Evolutionary conservation across 2,888 invertebrate species (phyloP).

Genomic region (Papilio protenor): DNA sequence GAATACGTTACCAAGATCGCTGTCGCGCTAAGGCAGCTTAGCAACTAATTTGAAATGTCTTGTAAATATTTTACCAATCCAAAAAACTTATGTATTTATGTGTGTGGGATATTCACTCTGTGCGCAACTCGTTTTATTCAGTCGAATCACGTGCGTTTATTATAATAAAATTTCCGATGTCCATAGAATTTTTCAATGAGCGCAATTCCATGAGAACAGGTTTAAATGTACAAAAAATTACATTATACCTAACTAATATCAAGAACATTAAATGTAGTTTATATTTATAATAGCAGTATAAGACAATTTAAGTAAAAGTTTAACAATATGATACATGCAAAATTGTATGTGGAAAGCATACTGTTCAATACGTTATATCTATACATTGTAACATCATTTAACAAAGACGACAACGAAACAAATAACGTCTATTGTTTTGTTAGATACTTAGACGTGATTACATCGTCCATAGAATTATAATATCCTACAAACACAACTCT

Average conservation of each 20-base stretch:
- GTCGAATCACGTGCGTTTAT: not conserved
- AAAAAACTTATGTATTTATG: not conserved
- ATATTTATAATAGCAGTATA: not conserved
- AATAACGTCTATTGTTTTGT: slow-evolving; percentile 10
- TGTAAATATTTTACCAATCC: not conserved
- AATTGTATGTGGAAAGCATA: not conserved
- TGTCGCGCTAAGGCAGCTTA: not conserved
- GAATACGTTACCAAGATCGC: not conserved
- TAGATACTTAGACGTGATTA: not conserved
- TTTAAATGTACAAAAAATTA: not conserved
- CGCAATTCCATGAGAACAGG: not conserved
- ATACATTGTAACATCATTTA: not conserved
- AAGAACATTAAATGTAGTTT: not conserved
- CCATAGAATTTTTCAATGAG: not conserved
- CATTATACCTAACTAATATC: not conserved
- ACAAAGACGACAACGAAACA: not conserved
- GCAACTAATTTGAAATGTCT: not conserved
- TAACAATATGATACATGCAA: slow-evolving; percentile 55
- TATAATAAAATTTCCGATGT: not conserved
- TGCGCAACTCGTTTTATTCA: not conserved
- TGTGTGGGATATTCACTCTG: not conserved
- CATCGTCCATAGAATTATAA: not conserved
- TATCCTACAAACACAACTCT: not conserved
- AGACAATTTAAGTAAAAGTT: too few relatives aligned
- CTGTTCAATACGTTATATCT: not conserved